Evolutionary conservation across 2,113 vertebrate species (phyloP), one percentile per base, ranked within the genome.

Genomic region (Anguilla japonica): DNA sequence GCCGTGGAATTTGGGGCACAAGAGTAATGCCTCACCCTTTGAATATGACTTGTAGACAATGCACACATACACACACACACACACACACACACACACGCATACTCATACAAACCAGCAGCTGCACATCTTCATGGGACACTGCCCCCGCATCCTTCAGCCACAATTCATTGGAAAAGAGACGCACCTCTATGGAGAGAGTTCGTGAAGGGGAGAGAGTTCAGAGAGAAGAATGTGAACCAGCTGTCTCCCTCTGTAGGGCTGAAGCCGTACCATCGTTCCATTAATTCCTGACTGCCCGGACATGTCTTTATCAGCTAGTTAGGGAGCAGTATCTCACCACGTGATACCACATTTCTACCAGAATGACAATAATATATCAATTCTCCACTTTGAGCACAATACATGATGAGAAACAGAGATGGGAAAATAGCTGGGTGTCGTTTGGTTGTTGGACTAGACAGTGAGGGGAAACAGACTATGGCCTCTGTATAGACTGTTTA

Each of bases 31-130:
- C 71, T 1, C 71, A 29, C 71, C 71, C 71, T 75, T 75, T 29
- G 67, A 71, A 34, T 18, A 78, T 20, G 83, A 46, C 26, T 29
- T 34, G 18, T 46, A 46, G 8, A 46, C 43, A 46, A n/a, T 29
- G 16, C 6, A 50, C 29, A 39, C 8, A 75, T 18, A 41, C 14
- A 67, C 22, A 16, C 18, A 41, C 83, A 63, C 34, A 22, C 50
- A 39, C 43, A 53, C 43, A 56, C 2, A 41, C 5, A 6, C 5
- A 67, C 20, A 84, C 34, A 41, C 39, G 18, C 83, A 67, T 13
- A 60, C 56, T 9, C 56, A 60, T 22, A 81, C 79, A 86, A 34
- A 53, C 79, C 40, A 86, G 46, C 85, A 86, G 79, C 85, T 86
- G 85, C 20, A 67, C 5, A 39, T 81, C 79, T 43, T 86, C 79